These are phyloP conservation scores for Kobus ellipsiprymnus DNA, from an alignment of 2,113 vertebrate species.

Conservation along the genomic window DNA sequence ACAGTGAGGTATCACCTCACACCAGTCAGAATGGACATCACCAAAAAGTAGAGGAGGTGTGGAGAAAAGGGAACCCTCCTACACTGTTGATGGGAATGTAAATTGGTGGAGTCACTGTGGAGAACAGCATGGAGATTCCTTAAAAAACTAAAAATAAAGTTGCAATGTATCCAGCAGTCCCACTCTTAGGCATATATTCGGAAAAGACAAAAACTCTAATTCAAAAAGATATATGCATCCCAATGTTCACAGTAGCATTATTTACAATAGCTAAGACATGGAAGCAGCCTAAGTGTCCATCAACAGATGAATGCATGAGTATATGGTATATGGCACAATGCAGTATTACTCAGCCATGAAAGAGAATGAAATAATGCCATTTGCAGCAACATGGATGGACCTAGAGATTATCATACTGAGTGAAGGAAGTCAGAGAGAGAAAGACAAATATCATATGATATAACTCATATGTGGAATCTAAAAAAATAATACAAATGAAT, in stretches of 20 bases:
- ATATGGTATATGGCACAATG: neutral
- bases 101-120: neutral
- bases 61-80: neutral
- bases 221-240: neutral
- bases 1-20: neutral
- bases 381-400: neutral
- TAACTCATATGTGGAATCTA: neutral
- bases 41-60: neutral
- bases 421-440: neutral
- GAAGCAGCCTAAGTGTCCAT: neutral
- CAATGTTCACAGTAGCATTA: neutral
- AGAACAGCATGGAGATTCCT: neutral
- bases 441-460: neutral
- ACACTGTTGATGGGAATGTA: neutral
- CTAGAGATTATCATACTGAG: neutral
- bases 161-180: neutral
- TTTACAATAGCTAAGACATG: neutral
- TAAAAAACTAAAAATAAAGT: neutral
- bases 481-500: neutral
- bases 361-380: neutral
- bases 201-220: neutral
- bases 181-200: neutral
- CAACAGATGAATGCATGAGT: neutral
- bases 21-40: neutral
- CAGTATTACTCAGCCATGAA: neutral